Evolutionary conservation across 2,888 invertebrate species (phyloP), one percentile per base, ranked within the genome.

Genomic region (Xanthia togata): DNA sequence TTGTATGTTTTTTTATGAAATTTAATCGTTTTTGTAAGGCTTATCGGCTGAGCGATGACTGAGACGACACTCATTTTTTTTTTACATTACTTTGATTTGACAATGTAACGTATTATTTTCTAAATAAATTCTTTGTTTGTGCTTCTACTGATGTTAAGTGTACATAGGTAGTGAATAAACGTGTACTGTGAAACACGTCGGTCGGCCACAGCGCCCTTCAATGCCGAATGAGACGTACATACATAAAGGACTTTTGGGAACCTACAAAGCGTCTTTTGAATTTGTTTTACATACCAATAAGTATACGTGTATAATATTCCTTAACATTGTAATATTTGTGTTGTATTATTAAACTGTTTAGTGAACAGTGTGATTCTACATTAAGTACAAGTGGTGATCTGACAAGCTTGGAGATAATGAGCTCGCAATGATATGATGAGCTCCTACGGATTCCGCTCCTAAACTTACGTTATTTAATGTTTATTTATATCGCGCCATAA

Each of bases 61-160:
- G 44, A 68, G 31, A 68, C 6, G 71, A 23, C 59, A 31, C 60
- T 44, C 31, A 59, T 60, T 35, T 55, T 12, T 53, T 68, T 57
- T 57, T 41, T 38, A 76, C 20, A n/a, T 47, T 59, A 50, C 69
- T 69, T 69, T 84, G 59, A 78, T n/a, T n/a, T n/a, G n/a, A n/a
- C n/a, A n/a, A n/a, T n/a, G n/a, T n/a, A n/a, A n/a, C 47, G 23
- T 26, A 12, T 64, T 70, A n/a, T 81, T 62, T 31, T 35, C 5
- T 17, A 55, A 44, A 26, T 17, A 3, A 20, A n/a, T 68, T 73
- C 0, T 8, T 53, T 55, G 12, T 81, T 70, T 65, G 26, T 60
- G n/a, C 23, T 11, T 53, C 3, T 47, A 63, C 64, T 14, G 31
- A 69, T 44, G 38, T 64, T 63, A 14, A 31, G 41, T 38, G 53